These are phyloP conservation scores for Trissoscelio sp. DNA, from an alignment of 2,888 invertebrate species.

Conservation along the genomic window DNA sequence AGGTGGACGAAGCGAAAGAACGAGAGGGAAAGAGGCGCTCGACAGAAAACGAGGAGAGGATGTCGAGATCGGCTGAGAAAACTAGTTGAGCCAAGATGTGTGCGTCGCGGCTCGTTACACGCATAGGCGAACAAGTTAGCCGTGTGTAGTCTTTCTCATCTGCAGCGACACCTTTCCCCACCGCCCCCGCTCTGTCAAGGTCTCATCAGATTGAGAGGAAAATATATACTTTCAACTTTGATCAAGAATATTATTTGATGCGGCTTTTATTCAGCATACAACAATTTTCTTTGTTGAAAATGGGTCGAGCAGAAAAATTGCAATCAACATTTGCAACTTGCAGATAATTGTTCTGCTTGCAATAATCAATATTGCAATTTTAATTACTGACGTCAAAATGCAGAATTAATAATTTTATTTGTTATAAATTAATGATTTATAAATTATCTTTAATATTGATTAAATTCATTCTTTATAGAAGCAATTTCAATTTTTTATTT, in stretches of 20 bases:
- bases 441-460: too few relatives aligned
- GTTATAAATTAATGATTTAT: too few relatives aligned
- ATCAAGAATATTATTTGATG: constrained; percentile 59
- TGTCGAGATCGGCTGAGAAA: constrained; percentile 29
- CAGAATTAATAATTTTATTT: too few relatives aligned
- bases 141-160: constrained; percentile 66
- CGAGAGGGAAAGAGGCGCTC: not conserved
- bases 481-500: too few relatives aligned
- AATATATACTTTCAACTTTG: constrained; percentile 64
- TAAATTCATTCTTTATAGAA: too few relatives aligned
- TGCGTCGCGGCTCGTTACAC: constrained; percentile 74
- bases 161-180: constrained; percentile 66
- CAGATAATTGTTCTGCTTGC: not conserved
- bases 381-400: too few relatives aligned
- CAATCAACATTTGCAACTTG: constrained; percentile 4
- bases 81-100: constrained; percentile 60
- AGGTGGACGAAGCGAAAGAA: constrained; percentile 46
- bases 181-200: constrained; percentile 70
- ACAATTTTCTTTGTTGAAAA: constrained; percentile 33
- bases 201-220: constrained; percentile 67
- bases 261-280: constrained; percentile 46
- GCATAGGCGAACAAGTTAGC: constrained; percentile 74
- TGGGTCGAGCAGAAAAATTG: not conserved
- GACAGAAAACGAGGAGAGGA: not conserved
- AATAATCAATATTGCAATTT: not conserved